A percentile compares a stretch with the other conserved stretches of the same genome.
Conservation (phyloP, 2,113 vertebrate species). For the Rhegmatorhina hoffmannsi region DNA sequence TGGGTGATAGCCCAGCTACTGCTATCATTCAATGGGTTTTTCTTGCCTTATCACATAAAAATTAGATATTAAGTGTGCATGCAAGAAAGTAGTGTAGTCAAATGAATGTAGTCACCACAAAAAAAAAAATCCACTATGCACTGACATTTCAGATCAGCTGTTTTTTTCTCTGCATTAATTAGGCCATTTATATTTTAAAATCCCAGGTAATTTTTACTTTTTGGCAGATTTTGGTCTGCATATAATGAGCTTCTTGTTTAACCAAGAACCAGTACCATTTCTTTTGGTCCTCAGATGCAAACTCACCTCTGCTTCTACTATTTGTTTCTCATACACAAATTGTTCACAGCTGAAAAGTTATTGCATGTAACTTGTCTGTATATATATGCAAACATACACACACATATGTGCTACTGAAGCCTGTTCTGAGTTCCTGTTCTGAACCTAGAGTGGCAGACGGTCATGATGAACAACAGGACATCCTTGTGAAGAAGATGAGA, state of each 20-base stretch:
- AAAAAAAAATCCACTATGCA: background rate
- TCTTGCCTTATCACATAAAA: background rate
- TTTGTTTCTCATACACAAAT: background rate
- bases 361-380: background rate
- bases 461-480: background rate
- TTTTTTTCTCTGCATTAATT: background rate
- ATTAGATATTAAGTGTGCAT: background rate
- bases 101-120: background rate
- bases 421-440: background rate
- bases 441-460: constrained; percentile 2
- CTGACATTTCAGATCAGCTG: background rate
- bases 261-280: background rate
- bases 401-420: background rate
- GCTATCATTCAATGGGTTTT: background rate
- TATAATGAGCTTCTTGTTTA: background rate
- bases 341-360: background rate
- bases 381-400: background rate
- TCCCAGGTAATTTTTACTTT: background rate
- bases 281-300: background rate
- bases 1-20: background rate
- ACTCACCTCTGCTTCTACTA: background rate
- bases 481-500: background rate
- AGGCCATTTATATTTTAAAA: background rate
- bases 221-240: background rate
- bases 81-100: background rate